phyloP scores from a whole-genome alignment of 1,140 invertebrate genomes.

The Aphelinus certus region DNA sequence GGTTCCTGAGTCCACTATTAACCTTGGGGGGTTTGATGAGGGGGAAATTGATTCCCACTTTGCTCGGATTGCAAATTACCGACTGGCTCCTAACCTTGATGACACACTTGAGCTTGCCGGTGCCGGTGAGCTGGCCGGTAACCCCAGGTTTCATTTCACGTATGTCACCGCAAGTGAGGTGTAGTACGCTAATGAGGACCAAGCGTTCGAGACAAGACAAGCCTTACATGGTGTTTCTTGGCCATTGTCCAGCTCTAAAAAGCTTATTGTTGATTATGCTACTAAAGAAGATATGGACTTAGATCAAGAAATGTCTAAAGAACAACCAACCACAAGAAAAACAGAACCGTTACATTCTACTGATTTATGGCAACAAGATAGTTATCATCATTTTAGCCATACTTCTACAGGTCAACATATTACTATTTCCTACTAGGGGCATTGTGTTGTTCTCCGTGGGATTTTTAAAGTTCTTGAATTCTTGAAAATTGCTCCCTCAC shows the following conservation, averaged over 20 bases:
- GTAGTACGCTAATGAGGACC: slow-evolving; percentile 76
- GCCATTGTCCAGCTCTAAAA: slow-evolving; percentile 95
- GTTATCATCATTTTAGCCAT: slow-evolving; percentile 60
- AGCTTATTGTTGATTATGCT: slow-evolving; percentile 90
- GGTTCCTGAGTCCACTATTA: too few relatives aligned
- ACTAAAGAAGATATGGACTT: slow-evolving; percentile 82
- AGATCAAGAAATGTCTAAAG: slow-evolving; percentile 67
- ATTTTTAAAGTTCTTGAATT: too few relatives aligned
- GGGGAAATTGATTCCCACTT: too few relatives aligned
- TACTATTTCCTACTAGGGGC: slow-evolving; percentile 46
- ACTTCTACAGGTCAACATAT: slow-evolving; percentile 62
- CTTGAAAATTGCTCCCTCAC: too few relatives aligned
- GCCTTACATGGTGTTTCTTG: slow-evolving; percentile 93
- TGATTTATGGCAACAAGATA: slow-evolving; percentile 70
- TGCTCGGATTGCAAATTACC: too few relatives aligned
- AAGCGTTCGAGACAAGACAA: slow-evolving; percentile 89
- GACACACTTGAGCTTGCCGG: too few relatives aligned
- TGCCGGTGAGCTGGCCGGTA: too few relatives aligned
- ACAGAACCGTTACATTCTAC: slow-evolving; percentile 59
- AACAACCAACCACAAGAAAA: slow-evolving; percentile 60
- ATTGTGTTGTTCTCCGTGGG: too few relatives aligned
- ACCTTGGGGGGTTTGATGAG: too few relatives aligned
- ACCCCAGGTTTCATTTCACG: too few relatives aligned
- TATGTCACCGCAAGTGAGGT: too few relatives aligned
- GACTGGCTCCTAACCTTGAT: too few relatives aligned